Evolutionary conservation across 1,140 invertebrate species (phyloP), one percentile per base, ranked within the genome.

Genomic region (Rhyacophila brunnea): DNA sequence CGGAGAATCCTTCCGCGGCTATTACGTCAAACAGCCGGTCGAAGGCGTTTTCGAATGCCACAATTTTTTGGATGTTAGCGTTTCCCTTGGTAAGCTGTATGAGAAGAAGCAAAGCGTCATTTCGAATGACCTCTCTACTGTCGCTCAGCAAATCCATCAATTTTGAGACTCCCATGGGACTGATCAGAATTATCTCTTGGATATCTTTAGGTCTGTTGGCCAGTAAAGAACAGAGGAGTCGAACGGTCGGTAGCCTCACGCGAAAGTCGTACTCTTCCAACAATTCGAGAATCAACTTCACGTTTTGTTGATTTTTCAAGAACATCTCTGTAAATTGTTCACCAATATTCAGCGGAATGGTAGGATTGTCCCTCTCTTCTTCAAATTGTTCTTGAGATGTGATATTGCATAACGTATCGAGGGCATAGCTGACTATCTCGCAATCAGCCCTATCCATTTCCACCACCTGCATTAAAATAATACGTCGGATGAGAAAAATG

Each of bases 241-340:
- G 90, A 7, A 98, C 84, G 18, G 92, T 86, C 15, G 94, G 90
- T 76, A 92, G 89, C 66, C 95, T 81, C 0, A 98, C 92, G 54
- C 81, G 72, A 71, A 96, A 98, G 72, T 98, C 94, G 77, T 92
- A 97, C 72, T 98, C 94, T 71, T 97, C 96, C n/a, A 99, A 74
- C 46, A 96, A 85, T 42, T 88, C 85, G 57, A 99, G 75, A 2
- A 99, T 79, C 9, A 95, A 72, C 44, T 85, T 82, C 13, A 99
- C 87, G 75, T 95, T 95, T 58, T 95, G 91, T 11, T 85, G 77
- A 65, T 91, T 87, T 75, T 99, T 98, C 6, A 98, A 90, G 70
- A 98, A 97, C 81, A 99, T 98, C 81, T 99, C 97, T 4, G 97
- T 97, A 70, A 99, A 99, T 71, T 98, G 93, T 70, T 93, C 91